These are phyloP conservation scores for Maniola jurtina DNA, from an alignment of 1,140 invertebrate species.

Conservation along the genomic window DNA sequence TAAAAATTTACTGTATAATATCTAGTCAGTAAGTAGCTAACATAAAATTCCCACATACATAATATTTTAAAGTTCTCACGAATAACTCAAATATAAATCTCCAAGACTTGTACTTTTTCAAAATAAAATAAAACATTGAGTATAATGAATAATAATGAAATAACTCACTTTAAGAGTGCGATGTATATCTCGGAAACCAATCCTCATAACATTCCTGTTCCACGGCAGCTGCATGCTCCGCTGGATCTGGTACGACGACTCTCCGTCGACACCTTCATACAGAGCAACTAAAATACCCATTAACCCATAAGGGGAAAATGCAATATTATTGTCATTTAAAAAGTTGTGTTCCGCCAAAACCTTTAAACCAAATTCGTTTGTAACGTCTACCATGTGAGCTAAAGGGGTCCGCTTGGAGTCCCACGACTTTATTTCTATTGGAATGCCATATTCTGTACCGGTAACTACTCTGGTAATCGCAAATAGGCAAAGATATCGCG, in stretches of 20 bases:
- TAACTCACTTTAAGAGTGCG: slow-evolving; percentile 84
- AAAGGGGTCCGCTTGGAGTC: slow-evolving; percentile 77
- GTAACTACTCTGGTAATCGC: slow-evolving; percentile 25
- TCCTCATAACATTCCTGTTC: slow-evolving; percentile 83
- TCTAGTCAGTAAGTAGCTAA: too few relatives aligned
- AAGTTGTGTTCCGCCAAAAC: slow-evolving; percentile 84
- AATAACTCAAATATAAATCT: background rate
- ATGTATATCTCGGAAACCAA: slow-evolving; percentile 90
- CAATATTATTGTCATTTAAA: slow-evolving; percentile 88
- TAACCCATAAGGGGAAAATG: slow-evolving; percentile 89
- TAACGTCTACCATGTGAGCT: slow-evolving; percentile 87
- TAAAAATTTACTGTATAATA: too few relatives aligned
- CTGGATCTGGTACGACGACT: slow-evolving; percentile 84
- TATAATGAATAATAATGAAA: background rate
- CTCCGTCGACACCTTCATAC: slow-evolving; percentile 86
- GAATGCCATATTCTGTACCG: slow-evolving; percentile 50
- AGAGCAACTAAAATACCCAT: slow-evolving; percentile 87
- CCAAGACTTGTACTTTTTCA: background rate
- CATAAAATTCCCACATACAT: background rate
- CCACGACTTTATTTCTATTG: slow-evolving; percentile 69
- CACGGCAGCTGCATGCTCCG: slow-evolving; percentile 83
- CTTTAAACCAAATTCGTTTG: slow-evolving; percentile 85
- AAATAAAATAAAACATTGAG: slow-evolving; percentile 21
- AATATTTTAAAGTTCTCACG: background rate
- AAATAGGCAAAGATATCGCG: slow-evolving; percentile 38